Conservation (phyloP, 2,797 vertebrate genomes). For the Fratercula arctica region DNA sequence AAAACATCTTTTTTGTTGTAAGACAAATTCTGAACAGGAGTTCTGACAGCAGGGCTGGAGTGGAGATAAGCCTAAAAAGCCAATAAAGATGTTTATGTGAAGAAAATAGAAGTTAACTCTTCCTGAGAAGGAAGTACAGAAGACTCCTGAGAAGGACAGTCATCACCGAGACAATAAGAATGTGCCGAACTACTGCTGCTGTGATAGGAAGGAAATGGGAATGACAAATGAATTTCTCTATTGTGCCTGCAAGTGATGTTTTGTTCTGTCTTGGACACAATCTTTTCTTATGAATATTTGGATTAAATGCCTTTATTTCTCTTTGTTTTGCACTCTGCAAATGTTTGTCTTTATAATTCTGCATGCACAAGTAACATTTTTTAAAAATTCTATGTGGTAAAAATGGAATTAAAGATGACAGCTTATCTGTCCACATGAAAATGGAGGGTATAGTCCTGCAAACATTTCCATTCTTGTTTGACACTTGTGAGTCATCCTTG, state of each 20-base stretch:
- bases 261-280: neutral
- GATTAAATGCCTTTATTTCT: neutral
- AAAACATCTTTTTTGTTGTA: neutral
- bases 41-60: neutral
- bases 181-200: neutral
- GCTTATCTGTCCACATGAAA: conserved; percentile 7
- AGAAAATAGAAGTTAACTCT: neutral
- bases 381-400: neutral
- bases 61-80: neutral
- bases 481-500: neutral
- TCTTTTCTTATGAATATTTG: neutral
- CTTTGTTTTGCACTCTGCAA: neutral
- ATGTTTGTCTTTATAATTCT: conserved; percentile 12
- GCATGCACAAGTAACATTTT: neutral
- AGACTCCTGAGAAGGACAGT: neutral
- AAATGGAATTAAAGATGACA: neutral
- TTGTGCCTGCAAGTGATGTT: neutral
- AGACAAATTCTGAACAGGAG: neutral
- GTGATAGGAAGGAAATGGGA: neutral
- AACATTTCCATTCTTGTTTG: neutral
- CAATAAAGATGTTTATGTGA: neutral
- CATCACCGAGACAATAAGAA: neutral
- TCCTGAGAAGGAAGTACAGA: neutral
- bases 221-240: neutral
- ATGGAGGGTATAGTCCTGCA: neutral